phyloP scores from a whole-genome alignment of 2,797 vertebrate species.

The Acanthornis magna region DNA sequence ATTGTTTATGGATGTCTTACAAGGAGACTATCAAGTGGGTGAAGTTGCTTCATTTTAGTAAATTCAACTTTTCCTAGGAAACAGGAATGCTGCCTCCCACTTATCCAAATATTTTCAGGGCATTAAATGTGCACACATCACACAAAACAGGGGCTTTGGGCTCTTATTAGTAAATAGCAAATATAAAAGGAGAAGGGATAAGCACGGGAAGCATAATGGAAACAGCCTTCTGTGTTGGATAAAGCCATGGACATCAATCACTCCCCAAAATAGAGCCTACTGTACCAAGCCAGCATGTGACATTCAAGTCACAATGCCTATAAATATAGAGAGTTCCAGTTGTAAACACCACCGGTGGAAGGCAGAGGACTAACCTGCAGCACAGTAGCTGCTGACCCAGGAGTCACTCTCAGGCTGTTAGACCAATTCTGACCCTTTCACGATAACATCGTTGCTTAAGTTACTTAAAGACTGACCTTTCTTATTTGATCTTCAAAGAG shows the following conservation, averaged over 20 bases:
- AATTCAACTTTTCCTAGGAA: not conserved
- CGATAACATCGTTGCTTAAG: slow-evolving; percentile 45
- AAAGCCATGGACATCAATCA: slow-evolving; percentile 40
- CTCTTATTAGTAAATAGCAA: not conserved
- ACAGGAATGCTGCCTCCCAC: not conserved
- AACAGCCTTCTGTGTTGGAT: not conserved
- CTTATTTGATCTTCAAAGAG: slow-evolving; percentile 73
- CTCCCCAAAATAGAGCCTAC: slow-evolving; percentile 39
- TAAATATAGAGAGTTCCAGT: slow-evolving; percentile 30
- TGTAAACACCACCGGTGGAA: slow-evolving; percentile 29
- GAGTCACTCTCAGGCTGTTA: slow-evolving; percentile 27
- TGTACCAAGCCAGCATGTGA: slow-evolving; percentile 50
- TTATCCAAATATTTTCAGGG: slow-evolving; percentile 13
- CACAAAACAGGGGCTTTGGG: not conserved
- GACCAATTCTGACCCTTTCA: slow-evolving; percentile 42
- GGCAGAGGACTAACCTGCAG: slow-evolving; percentile 35
- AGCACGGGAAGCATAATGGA: not conserved
- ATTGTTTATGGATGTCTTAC: not conserved
- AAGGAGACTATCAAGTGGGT: not conserved
- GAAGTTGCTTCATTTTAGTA: not conserved
- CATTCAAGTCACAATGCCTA: slow-evolving; percentile 46
- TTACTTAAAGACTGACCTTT: slow-evolving; percentile 59
- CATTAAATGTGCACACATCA: not conserved
- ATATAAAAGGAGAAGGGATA: not conserved
- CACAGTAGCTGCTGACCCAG: slow-evolving; percentile 24